Conservation (phyloP, 2,888 invertebrate genomes). For the Tetropium fuscum region DNA sequence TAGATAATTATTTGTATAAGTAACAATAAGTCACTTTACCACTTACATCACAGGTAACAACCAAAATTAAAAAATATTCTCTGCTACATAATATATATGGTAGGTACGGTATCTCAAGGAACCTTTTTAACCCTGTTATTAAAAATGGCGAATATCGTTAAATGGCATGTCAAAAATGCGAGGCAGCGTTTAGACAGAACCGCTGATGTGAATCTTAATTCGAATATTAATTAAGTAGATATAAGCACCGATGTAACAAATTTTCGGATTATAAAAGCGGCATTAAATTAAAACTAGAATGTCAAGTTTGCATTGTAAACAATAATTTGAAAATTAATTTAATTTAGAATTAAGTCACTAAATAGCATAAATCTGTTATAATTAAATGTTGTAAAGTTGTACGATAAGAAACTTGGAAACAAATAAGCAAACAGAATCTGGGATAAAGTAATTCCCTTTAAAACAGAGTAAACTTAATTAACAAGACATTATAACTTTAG, state of each 20-base stretch:
- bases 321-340: constrained; percentile 40
- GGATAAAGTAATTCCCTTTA: constrained; percentile 44
- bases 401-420: constrained; percentile 47
- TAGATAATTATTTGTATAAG: too few relatives aligned
- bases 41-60: too few relatives aligned
- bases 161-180: too few relatives aligned
- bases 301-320: constrained; percentile 33
- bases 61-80: too few relatives aligned
- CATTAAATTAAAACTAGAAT: constrained; percentile 22
- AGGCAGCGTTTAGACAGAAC: background rate
- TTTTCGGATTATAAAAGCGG: constrained; percentile 21
- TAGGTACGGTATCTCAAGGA: too few relatives aligned
- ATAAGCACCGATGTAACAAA: constrained; percentile 19
- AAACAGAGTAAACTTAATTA: constrained; percentile 61
- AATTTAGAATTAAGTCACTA: constrained; percentile 45
- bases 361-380: constrained; percentile 52
- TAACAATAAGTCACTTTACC: too few relatives aligned
- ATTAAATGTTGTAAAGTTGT: constrained; percentile 46
- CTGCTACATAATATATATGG: too few relatives aligned
- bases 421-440: constrained; percentile 50
- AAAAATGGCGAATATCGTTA: too few relatives aligned
- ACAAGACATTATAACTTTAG: constrained; percentile 63
- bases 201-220: background rate
- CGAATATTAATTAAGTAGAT: constrained; percentile 9
- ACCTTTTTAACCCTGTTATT: too few relatives aligned